phyloP scores from a whole-genome alignment of 2,888 invertebrate species.

The Bimastos eiseni region DNA sequence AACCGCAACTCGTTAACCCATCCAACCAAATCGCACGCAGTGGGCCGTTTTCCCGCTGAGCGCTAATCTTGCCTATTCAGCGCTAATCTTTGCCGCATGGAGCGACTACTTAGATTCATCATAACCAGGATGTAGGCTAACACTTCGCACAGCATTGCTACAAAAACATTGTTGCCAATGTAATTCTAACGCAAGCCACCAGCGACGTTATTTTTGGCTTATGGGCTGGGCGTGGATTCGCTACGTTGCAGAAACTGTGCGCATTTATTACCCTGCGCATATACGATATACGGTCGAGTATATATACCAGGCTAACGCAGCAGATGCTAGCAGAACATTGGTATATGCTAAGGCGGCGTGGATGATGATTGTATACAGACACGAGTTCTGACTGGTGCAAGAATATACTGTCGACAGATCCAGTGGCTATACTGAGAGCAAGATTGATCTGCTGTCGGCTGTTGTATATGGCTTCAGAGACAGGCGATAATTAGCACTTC shows the following conservation, averaged over 20 bases:
- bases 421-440: not conserved
- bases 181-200: not conserved
- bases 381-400: too few species aligned
- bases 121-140: not conserved
- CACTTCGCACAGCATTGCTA: not conserved
- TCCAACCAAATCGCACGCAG: not conserved
- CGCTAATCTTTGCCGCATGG: not conserved
- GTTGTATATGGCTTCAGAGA: not conserved
- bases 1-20: not conserved
- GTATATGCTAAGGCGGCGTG: not conserved
- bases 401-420: not conserved
- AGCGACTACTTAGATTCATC: constrained; percentile 10
- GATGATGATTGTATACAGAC: not conserved
- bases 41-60: not conserved
- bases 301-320: not conserved
- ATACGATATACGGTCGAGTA: not conserved
- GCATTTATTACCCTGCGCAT: not conserved
- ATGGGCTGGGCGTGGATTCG: not conserved
- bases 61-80: not conserved
- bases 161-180: not conserved
- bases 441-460: not conserved
- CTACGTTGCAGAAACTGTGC: not conserved
- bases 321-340: not conserved
- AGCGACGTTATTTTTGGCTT: not conserved
- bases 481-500: not conserved